phyloP scores from a whole-genome alignment of 92 coral and sea anemone species.

The Desmophyllum pertusum region DNA sequence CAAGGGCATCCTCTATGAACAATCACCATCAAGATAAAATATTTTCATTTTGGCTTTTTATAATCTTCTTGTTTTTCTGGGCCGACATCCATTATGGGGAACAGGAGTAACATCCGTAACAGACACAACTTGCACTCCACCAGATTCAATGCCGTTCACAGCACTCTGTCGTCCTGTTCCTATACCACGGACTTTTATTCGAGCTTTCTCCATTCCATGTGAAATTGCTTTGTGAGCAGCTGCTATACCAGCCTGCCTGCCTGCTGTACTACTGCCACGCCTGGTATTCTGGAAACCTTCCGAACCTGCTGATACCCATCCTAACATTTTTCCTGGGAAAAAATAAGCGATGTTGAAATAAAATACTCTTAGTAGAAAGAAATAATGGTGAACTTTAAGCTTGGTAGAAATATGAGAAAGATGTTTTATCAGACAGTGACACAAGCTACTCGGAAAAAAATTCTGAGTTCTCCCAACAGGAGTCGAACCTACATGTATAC shows the following conservation, averaged over 20 bases:
- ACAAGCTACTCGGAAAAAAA: too few species aligned
- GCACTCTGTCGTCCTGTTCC: slow-evolving; percentile 97
- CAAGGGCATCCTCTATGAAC: too few species aligned
- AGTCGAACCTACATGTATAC: too few species aligned
- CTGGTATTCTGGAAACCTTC: slow-evolving; percentile 94
- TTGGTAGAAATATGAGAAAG: too few species aligned
- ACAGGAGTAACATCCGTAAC: slow-evolving; percentile 97
- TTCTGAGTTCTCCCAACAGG: too few species aligned
- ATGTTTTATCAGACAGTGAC: too few species aligned
- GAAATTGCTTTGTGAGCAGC: slow-evolving; percentile 94
- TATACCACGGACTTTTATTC: slow-evolving; percentile 91
- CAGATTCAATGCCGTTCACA: slow-evolving; percentile 79
- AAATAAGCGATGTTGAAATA: slow-evolving; percentile 26
- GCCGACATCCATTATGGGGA: slow-evolving; percentile 97
- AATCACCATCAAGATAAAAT: too few species aligned
- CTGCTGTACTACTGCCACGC: slow-evolving; percentile 94
- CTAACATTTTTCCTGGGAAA: slow-evolving; percentile 84
- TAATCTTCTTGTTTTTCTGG: slow-evolving; percentile 87
- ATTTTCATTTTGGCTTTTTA: too few species aligned
- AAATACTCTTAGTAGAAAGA: background rate
- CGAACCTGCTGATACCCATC: slow-evolving; percentile 95
- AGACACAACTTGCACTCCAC: slow-evolving; percentile 83
- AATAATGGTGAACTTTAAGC: too few species aligned
- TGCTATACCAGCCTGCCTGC: slow-evolving; percentile 91
- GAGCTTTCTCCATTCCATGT: slow-evolving; percentile 81